Evolutionary conservation across 2,113 vertebrate genomes (phyloP), one percentile per base, ranked within the genome.

Genomic region (Myotis lucifugus): DNA sequence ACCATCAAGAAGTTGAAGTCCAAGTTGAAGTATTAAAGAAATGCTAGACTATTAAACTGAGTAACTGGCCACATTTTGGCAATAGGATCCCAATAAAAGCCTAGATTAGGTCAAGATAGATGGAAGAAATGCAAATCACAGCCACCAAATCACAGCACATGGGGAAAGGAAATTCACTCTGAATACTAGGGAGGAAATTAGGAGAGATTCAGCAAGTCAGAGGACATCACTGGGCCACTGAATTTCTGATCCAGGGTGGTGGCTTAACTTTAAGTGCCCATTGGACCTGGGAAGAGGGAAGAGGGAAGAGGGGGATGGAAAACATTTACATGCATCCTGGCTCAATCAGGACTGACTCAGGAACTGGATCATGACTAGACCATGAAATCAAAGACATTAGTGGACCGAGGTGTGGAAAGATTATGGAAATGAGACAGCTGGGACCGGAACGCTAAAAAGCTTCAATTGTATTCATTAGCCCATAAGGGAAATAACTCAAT

Each of bases 161-260:
- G 0, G 5, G 6, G 10, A 2, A 46, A 70, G 50, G 23, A 13
- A 42, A 19, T 14, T 46, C 19, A 8, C 21, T 64, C 5, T 27
- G 46, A 67, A 74, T 0, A 27, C 14, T 10, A 12, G 0, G 34
- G 21, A 25, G 15, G 9, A 64, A 17, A 18, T 32, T 0, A 34
- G 21, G 46, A 85, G 40, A 83, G n/a, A 87, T 2, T 52, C 0
- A 48, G 69, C 12, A 54, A 42, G 18, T 21, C 19, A 21, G 46
- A 89, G 46, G 42, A 42, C 19, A 84, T 77, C 27, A 32, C 3
- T 2, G 13, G 6, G 56, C 19, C 29, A 67, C 46, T 27, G 11
- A 42, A 50, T 27, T 48, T 54, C 66, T 54, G 23, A 40, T 77
- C 21, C 27, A 29, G 2, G 23, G 34, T 4, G 66, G 50, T 8